These are phyloP conservation scores for Eudemis profundana DNA, from an alignment of 2,888 invertebrate species.

Conservation along the genomic window DNA sequence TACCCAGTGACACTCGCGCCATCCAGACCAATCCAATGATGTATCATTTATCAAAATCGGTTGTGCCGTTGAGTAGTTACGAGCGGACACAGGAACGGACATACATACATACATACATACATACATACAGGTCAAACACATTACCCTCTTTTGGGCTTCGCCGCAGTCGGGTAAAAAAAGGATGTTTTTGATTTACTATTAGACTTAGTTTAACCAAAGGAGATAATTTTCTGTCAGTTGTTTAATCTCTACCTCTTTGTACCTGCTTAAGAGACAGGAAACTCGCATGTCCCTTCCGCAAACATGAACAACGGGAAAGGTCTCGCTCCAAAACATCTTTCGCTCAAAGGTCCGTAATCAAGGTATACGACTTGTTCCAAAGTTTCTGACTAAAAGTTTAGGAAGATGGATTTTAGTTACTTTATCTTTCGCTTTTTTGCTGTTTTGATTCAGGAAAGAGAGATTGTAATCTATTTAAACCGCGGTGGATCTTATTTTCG, in stretches of 20 bases:
- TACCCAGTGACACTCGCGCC: too few species aligned
- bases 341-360: slow-evolving; percentile 40
- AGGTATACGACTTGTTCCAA: slow-evolving; percentile 25
- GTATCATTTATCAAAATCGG: too few species aligned
- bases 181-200: background rate
- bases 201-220: background rate
- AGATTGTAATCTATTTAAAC: background rate
- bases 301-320: slow-evolving; percentile 39
- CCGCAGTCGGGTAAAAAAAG: background rate
- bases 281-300: slow-evolving; percentile 41
- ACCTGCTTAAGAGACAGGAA: slow-evolving; percentile 35
- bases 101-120: too few species aligned
- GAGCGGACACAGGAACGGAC: too few species aligned
- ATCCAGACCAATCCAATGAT: too few species aligned
- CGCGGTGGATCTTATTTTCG: background rate
- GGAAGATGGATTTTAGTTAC: slow-evolving; percentile 34
- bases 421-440: slow-evolving; percentile 27
- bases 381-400: slow-evolving; percentile 30
- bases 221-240: slow-evolving; percentile 16
- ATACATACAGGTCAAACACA: too few species aligned
- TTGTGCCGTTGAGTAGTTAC: too few species aligned
- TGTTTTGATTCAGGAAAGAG: slow-evolving; percentile 15
- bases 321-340: slow-evolving; percentile 38
- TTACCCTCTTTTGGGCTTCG: too few species aligned
- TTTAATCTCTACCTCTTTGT: slow-evolving; percentile 21